These are phyloP conservation scores for Psilopsiagon aymara DNA, from an alignment of 2,113 vertebrate genomes.

Conservation along the genomic window DNA sequence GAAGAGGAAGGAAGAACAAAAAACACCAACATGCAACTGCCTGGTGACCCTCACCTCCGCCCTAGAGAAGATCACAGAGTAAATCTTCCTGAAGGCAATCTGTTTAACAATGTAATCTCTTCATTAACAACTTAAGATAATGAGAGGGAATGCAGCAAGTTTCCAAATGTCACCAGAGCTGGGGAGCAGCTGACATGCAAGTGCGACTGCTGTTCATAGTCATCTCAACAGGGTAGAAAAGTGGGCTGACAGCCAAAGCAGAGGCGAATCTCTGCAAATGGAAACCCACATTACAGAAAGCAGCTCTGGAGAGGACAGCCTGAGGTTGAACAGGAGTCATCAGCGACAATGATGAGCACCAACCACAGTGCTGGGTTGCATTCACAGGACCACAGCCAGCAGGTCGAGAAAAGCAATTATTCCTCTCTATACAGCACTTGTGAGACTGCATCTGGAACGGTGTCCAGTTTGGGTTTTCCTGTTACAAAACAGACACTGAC, in stretches of 20 bases:
- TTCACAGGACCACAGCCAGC: background rate
- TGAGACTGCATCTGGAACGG: background rate
- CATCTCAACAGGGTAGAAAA: background rate
- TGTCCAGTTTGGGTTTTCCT: background rate
- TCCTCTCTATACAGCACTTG: background rate
- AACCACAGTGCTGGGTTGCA: accelerated
- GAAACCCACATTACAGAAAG: background rate
- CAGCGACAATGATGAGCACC: accelerated
- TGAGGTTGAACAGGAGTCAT: background rate
- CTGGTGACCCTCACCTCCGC: background rate
- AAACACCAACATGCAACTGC: background rate
- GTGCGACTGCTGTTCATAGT: accelerated
- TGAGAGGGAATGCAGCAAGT: background rate
- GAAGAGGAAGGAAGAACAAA: background rate
- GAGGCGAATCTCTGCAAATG: background rate
- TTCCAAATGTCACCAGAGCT: background rate
- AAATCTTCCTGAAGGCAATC: background rate
- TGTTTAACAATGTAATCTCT: background rate
- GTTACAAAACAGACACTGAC: background rate
- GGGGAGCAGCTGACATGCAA: background rate
- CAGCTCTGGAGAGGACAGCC: background rate
- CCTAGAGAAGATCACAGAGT: background rate
- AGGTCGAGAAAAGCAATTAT: background rate
- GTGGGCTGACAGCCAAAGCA: background rate
- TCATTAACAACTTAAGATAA: background rate